Percentiles rank a stretch among this genome's conserved stretches.
Evolutionary conservation across 35 echinoderm and acorn worm genomes (phyloP).

Genomic region (Amphiura filiformis): DNA sequence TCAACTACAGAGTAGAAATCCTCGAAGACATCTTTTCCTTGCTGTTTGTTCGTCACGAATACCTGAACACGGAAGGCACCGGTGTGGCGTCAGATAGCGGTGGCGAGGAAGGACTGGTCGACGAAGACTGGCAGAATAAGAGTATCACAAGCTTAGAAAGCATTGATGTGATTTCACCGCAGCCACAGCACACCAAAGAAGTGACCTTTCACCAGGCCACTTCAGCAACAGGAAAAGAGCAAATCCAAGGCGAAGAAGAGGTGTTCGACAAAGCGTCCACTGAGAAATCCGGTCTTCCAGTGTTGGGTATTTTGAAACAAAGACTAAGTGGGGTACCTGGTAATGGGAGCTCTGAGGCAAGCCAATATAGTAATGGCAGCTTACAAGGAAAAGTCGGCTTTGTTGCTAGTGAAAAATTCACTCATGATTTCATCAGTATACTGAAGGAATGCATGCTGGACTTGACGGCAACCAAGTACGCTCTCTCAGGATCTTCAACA

Average conservation of each 20-base stretch:
- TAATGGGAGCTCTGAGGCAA: constrained; percentile 48
- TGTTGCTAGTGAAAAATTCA: constrained; percentile 45
- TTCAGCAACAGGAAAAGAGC: background rate
- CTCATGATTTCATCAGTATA: constrained; percentile 45
- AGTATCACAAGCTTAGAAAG: constrained; percentile 75
- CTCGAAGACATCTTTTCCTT: constrained; percentile 93
- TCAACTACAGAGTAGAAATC: constrained; percentile 87
- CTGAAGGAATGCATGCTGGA: constrained; percentile 76
- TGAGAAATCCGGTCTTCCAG: background rate
- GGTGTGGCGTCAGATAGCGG: constrained; percentile 54
- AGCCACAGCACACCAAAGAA: background rate
- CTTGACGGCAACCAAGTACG: constrained; percentile 61
- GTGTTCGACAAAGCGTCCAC: background rate
- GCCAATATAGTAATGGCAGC: constrained; percentile 46
- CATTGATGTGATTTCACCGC: background rate
- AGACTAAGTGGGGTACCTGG: background rate
- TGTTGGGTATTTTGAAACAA: background rate
- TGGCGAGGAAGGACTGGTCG: constrained; percentile 64
- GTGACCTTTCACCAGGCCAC: background rate
- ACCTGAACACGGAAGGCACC: constrained; percentile 10
- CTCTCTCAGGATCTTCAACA: constrained; percentile 25
- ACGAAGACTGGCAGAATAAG: constrained; percentile 65
- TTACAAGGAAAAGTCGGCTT: constrained; percentile 47
- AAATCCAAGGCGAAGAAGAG: background rate
- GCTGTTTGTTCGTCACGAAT: constrained; percentile 70